These are phyloP conservation scores for Aspidapion aeneum DNA, from an alignment of 2,888 invertebrate species.

Conservation along the genomic window DNA sequence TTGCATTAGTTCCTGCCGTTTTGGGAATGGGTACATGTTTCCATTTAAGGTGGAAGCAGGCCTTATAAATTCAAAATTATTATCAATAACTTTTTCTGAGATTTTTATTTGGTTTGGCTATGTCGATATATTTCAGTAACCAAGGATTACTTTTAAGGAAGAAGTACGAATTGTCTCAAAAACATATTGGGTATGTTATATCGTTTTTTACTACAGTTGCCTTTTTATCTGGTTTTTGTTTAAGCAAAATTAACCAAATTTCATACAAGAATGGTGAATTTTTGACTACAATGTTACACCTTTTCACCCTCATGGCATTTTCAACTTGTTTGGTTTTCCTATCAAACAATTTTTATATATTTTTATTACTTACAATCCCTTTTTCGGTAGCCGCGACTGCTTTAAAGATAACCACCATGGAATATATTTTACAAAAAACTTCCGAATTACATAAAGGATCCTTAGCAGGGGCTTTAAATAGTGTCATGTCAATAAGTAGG, in stretches of 20 bases:
- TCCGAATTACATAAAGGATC: constrained; percentile 56
- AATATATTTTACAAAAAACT: constrained; percentile 56
- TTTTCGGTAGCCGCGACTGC: constrained; percentile 54
- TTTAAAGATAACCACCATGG: constrained; percentile 56
- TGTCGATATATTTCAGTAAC: constrained; percentile 58
- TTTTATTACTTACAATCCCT: constrained; percentile 52
- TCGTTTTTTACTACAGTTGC: constrained; percentile 59
- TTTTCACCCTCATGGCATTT: constrained; percentile 52
- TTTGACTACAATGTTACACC: constrained; percentile 53
- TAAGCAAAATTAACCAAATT: constrained; percentile 51
- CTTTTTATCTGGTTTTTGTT: constrained; percentile 53
- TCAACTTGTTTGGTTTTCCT: constrained; percentile 33
- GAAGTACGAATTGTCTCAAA: constrained; percentile 53
- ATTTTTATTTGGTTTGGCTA: constrained; percentile 55
- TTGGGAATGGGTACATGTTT: constrained; percentile 30
- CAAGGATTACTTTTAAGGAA: constrained; percentile 56
- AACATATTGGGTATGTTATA: constrained; percentile 59
- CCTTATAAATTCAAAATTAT: no score
- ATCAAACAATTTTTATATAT: constrained; percentile 13
- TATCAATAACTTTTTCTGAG: constrained; percentile 57
- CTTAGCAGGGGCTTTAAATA: constrained; percentile 61
- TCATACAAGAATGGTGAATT: constrained; percentile 53
- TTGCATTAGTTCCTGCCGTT: constrained; percentile 47
- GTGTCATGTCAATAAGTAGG: constrained; percentile 59
- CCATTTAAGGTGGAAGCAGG: no score